phyloP scores from a whole-genome alignment of 2,113 vertebrate species.

The Cathartes aura region DNA sequence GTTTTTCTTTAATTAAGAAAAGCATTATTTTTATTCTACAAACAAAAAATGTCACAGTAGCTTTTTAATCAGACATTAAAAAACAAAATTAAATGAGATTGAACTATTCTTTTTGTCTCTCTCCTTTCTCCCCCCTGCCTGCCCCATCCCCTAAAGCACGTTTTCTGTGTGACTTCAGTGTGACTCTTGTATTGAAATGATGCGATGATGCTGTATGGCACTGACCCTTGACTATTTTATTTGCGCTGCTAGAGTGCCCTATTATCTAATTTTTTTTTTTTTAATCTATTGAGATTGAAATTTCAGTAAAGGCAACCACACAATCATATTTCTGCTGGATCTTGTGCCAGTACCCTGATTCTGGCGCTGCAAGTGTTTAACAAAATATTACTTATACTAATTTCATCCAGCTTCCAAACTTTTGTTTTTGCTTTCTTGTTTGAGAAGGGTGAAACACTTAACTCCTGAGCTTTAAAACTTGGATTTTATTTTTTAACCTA shows the following conservation, averaged over 20 bases:
- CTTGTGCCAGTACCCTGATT: neutral
- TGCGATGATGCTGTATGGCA: neutral
- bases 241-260: neutral
- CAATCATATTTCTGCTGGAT: neutral
- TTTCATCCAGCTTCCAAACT: neutral
- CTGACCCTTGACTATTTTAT: neutral
- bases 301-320: neutral
- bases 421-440: neutral
- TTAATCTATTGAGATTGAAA: neutral
- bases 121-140: rapidly evolving
- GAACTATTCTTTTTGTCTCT: neutral
- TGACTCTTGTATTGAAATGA: neutral
- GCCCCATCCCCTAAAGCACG: rapidly evolving
- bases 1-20: neutral
- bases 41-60: neutral
- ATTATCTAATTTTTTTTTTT: neutral
- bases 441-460: neutral
- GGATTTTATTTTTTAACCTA: neutral
- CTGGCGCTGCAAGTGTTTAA: neutral
- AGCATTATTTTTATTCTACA: neutral
- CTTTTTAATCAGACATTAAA: neutral
- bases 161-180: neutral
- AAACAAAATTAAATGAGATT: neutral
- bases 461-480: neutral
- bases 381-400: neutral